Base-by-base conservation (phyloP, 1,140 invertebrate genomes). In the Rhagoletis zephyria region DNA sequence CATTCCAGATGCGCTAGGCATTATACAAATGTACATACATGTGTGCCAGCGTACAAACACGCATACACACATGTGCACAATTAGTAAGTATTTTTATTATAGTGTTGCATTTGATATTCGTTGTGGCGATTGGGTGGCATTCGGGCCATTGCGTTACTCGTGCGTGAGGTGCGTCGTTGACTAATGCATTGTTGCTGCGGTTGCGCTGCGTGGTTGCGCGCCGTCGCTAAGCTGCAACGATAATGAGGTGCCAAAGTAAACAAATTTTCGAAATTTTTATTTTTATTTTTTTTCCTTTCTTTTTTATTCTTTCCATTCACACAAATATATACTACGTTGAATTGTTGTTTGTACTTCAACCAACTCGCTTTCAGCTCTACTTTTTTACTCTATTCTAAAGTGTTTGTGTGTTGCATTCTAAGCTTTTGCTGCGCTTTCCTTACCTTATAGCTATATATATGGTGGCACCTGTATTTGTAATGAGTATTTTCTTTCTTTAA, bases 241-340 rank as follows among this genome's bases (percentile, higher is more conserved):
- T 85, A 85, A 85, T 85, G 60, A 85, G 85, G 85, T 85, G 59
- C 59, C 59, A 85, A 85, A 63, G 60, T 63, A 85, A 85, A 85
- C 60, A 85, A 63, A 63, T 42, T 85, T 63, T 30, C 59, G 30
- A 85, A 45, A 63, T 85, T 63, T 63, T 3, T 85, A 7, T 85
- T 85, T 51, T 85, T 4, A 7, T 0, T 56, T 56, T 7, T 65
- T 65, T 3, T 65, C 5, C 1, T 2, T 56, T 1, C 10, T 7
- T 81, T 81, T 56, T 19, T 56, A 81, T 56, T 81, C n/a, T 81
- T 56, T 19, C 2, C 74, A 51, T 81, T 81, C 48, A 81, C 45
- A 81, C 7, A 81, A 51, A 81, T 56, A n/a, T 16, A 77, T 30
- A 1, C n/a, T 14, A 1, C 12, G 30, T 30, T 4, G 6, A 67